phyloP scores from a whole-genome alignment of 2,797 vertebrate species.

The Phrynocephalus vlangalii region DNA sequence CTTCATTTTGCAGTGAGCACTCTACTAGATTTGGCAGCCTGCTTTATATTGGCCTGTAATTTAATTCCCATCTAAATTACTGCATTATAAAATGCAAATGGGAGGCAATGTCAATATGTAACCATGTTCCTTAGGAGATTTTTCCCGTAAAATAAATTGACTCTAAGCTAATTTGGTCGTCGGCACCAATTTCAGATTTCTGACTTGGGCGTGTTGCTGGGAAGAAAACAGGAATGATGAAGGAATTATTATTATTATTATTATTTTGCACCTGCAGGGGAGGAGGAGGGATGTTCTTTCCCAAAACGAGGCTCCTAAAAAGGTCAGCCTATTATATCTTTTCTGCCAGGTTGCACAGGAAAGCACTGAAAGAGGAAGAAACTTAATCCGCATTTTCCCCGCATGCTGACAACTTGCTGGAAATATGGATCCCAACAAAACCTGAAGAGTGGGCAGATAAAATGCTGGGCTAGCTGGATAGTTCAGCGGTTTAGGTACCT shows the following conservation, averaged over 20 bases:
- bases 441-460: not conserved
- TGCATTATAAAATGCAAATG: constrained; percentile 36
- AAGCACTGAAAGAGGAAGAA: not conserved
- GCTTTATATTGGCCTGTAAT: constrained; percentile 32
- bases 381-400: not conserved
- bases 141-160: constrained; percentile 35
- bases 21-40: constrained; percentile 26
- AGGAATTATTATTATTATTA: not conserved
- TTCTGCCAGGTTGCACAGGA: not conserved
- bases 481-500: too few species aligned
- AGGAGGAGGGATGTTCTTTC: not conserved
- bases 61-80: constrained; percentile 45
- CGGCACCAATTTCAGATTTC: constrained; percentile 14
- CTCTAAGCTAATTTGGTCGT: constrained; percentile 25
- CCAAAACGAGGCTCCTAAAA: not conserved
- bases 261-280: too few species aligned
- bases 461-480: not conserved
- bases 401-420: not conserved
- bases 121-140: constrained; percentile 27
- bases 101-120: constrained; percentile 32
- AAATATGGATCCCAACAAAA: not conserved
- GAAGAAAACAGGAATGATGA: not conserved
- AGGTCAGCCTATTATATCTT: not conserved
- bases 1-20: constrained; percentile 28
- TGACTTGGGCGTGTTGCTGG: constrained; percentile 12